Evolutionary conservation across 2,888 invertebrate species (phyloP).

Genomic region (Microdon myrmicae): DNA sequence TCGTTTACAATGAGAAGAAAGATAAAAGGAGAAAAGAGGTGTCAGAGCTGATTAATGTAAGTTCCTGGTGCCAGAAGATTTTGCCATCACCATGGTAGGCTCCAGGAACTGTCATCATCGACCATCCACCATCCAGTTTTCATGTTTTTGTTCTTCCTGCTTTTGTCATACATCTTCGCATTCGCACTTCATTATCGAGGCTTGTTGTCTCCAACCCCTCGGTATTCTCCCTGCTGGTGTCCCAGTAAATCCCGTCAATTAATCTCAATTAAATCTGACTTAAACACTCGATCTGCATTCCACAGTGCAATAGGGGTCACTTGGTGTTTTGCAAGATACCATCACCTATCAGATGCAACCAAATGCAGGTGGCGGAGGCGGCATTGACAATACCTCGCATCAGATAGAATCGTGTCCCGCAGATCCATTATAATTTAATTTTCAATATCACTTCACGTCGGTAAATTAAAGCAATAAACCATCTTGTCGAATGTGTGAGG

Average conservation of each 20-base stretch:
- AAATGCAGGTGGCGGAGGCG: constrained; percentile 8
- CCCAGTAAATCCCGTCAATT: constrained; percentile 50
- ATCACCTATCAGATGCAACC: background rate
- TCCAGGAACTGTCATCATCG: constrained; percentile 10
- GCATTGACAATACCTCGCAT: constrained; percentile 12
- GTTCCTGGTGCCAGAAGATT: constrained; percentile 42
- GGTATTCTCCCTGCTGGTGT: constrained; percentile 10
- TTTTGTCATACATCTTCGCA: constrained; percentile 30
- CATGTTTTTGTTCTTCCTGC: no score
- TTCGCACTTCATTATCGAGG: constrained; percentile 48
- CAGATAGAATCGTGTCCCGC: no score
- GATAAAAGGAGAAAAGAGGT: constrained; percentile 6
- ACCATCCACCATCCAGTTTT: no score
- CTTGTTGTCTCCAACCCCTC: constrained; percentile 12
- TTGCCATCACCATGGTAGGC: constrained; percentile 7
- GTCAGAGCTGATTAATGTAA: constrained; percentile 44
- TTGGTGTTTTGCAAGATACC: no score
- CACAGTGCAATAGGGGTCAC: constrained; percentile 51
- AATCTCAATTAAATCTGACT: constrained; percentile 53
- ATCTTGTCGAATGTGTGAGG: constrained; percentile 49
- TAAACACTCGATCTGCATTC: constrained; percentile 53
- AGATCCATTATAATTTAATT: constrained; percentile 43
- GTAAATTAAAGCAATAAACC: constrained; percentile 52
- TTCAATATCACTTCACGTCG: constrained; percentile 48
- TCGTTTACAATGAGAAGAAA: constrained; percentile 11